Evolutionary conservation across 2,797 vertebrate species (phyloP).

Genomic region (Ceryle rudis): DNA sequence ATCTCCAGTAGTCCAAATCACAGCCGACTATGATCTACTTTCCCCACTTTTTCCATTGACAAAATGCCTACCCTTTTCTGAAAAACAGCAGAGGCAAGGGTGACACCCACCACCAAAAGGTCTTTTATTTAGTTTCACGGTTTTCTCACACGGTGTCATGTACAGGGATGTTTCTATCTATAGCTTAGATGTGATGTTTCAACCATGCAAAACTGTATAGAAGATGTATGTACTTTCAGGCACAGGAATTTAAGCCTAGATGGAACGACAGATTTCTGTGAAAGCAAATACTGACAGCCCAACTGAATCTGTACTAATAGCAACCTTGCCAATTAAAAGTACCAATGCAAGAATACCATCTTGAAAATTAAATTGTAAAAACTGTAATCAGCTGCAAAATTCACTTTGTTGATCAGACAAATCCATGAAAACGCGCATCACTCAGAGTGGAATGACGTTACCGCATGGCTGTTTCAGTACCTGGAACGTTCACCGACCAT

Average conservation of each 20-base stretch:
- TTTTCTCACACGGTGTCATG: background rate
- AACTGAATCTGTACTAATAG: background rate
- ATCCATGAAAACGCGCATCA: rapidly evolving
- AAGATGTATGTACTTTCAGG: background rate
- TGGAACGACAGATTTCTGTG: background rate
- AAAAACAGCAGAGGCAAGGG: background rate
- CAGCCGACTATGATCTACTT: background rate
- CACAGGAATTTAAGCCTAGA: background rate
- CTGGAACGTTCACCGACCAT: background rate
- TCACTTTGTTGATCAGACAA: background rate
- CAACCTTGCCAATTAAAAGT: background rate
- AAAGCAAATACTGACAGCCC: background rate
- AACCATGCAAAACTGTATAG: background rate
- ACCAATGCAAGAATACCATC: background rate
- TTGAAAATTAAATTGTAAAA: background rate
- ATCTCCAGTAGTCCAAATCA: background rate
- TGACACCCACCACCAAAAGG: background rate
- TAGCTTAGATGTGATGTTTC: background rate
- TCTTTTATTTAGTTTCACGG: background rate
- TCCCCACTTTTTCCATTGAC: background rate
- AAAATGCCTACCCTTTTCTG: background rate
- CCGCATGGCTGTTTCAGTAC: background rate
- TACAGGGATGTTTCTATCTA: background rate
- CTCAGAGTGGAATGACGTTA: background rate
- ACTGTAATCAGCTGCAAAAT: background rate